These are phyloP conservation scores for Drosophila birchii DNA, from an alignment of 2,888 invertebrate species.

Conservation along the genomic window DNA sequence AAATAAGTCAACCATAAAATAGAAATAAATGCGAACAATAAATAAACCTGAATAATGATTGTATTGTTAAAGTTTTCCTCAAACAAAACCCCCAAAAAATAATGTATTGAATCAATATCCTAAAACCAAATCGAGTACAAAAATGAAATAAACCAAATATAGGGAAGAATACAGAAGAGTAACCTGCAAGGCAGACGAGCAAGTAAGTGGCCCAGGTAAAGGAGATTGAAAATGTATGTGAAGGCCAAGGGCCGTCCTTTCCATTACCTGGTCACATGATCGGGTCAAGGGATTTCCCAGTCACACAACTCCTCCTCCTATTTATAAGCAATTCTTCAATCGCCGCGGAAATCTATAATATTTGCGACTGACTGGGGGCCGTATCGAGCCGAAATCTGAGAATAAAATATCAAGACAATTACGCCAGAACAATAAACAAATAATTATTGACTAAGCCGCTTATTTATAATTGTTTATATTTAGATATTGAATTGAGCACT, in stretches of 20 bases:
- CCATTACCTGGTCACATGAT: slow-evolving; percentile 17
- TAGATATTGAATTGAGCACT: slow-evolving; percentile 27
- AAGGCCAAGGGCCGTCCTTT: slow-evolving; percentile 67
- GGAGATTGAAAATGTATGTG: slow-evolving; percentile 51
- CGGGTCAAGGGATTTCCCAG: slow-evolving; percentile 28
- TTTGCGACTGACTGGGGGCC: slow-evolving; percentile 6
- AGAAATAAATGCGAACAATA: not conserved
- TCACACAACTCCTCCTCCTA: slow-evolving; percentile 7
- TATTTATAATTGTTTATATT: slow-evolving; percentile 37
- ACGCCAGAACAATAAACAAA: slow-evolving; percentile 35
- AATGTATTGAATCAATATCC: not conserved
- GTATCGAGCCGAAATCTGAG: slow-evolving; percentile 24
- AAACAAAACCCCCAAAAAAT: not conserved
- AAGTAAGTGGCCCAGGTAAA: not conserved
- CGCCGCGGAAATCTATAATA: slow-evolving; percentile 1
- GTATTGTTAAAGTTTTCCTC: not conserved
- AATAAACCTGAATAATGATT: not conserved
- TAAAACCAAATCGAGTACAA: not conserved
- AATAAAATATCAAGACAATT: slow-evolving; percentile 42
- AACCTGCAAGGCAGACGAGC: slow-evolving; percentile 19
- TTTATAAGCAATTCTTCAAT: slow-evolving; percentile 8
- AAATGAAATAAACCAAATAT: not conserved
- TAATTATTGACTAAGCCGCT: slow-evolving; percentile 50
- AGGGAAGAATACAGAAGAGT: slow-evolving; percentile 1
- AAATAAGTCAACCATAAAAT: not conserved